Conservation (phyloP, 2,797 vertebrate species). For the Simalia tracyae region DNA sequence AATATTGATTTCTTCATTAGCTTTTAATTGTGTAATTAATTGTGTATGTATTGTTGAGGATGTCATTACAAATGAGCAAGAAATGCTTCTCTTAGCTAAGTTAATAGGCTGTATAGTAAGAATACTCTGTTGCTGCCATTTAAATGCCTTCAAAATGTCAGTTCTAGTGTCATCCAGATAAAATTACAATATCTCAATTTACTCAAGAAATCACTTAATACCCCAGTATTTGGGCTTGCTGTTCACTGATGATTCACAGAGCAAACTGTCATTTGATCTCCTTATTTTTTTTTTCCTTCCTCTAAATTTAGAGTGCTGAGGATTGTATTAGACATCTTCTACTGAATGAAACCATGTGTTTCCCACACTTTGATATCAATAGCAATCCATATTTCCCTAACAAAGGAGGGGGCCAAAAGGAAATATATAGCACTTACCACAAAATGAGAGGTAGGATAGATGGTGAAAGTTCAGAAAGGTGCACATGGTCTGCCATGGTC, state of each 20-base stretch:
- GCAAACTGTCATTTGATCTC: neutral
- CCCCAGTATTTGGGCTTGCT: neutral
- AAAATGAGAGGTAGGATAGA: neutral
- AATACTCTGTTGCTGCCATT: neutral
- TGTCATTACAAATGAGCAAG: neutral
- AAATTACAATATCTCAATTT: constrained; percentile 1
- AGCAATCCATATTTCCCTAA: neutral
- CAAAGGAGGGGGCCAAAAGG: neutral
- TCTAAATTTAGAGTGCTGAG: neutral
- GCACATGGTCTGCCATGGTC: neutral
- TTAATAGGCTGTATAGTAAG: neutral
- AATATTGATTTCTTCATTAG: neutral
- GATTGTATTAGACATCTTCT: neutral
- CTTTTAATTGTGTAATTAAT: neutral
- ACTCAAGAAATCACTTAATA: neutral
- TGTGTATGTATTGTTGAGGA: neutral
- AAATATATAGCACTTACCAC: neutral
- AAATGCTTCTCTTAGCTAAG: neutral
- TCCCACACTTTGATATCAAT: neutral
- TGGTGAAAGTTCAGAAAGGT: neutral
- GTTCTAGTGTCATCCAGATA: neutral
- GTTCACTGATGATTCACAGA: neutral
- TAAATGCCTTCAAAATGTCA: neutral
- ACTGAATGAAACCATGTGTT: neutral
- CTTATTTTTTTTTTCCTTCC: neutral